A percentile compares a stretch with the other conserved stretches of the same genome.
Evolutionary conservation across 2,797 vertebrate species (phyloP).

Genomic region (Alosa sapidissima): DNA sequence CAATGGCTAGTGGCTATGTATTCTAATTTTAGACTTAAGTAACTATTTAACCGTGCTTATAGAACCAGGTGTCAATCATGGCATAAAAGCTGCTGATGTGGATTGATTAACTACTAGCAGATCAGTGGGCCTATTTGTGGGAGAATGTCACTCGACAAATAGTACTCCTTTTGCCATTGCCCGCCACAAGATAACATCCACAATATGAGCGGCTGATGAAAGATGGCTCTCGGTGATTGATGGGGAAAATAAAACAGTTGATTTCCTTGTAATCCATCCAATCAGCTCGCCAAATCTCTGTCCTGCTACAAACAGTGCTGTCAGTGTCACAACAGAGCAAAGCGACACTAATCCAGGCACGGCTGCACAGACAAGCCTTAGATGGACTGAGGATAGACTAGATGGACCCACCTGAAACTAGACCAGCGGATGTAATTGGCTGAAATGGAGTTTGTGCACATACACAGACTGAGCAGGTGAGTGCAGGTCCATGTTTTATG

Average conservation of each 20-base stretch:
- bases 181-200: neutral
- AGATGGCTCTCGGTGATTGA: constrained; percentile 19
- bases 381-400: neutral
- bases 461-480: neutral
- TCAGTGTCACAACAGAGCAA: constrained; percentile 18
- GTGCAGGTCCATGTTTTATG: neutral
- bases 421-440: neutral
- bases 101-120: neutral
- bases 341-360: constrained; percentile 7
- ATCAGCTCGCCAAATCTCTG: constrained; percentile 4
- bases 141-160: constrained; percentile 15
- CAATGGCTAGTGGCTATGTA: neutral
- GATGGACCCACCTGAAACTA: neutral
- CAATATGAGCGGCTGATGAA: constrained; percentile 22
- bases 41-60: neutral
- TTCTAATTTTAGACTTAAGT: neutral
- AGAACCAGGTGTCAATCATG: constrained; percentile 15
- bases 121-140: neutral
- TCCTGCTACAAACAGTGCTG: constrained; percentile 6
- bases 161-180: neutral
- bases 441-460: neutral
- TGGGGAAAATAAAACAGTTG: constrained; percentile 11
- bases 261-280: constrained; percentile 20
- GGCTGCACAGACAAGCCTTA: neutral
- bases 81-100: constrained; percentile 24